Base-by-base conservation (phyloP, 2,888 invertebrate species). In the Lumbricus terrestris region DNA sequence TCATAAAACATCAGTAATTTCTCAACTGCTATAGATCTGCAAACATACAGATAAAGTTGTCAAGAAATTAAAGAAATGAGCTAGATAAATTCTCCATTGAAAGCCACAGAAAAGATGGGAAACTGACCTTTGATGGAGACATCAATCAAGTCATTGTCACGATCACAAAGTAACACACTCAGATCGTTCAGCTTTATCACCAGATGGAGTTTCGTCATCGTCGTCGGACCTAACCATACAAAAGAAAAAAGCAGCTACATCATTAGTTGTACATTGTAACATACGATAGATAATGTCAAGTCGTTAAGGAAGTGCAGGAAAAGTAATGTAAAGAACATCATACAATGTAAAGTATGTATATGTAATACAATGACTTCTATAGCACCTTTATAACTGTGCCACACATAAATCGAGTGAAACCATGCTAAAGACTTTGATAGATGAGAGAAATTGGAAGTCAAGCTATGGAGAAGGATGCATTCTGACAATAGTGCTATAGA, bases 71-170 rank as follows among this genome's bases (percentile, higher is more conserved):
- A 85, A 6, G 2, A 34, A 85, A 18, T 13, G 37, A n/a, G 37
- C 23, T 85, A n/a, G 29, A 23, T 37, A 35, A 35, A 34, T 35
- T 15, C 35, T 34, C 18, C 15, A 15, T 18, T 18, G 34, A 85
- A 85, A 85, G 0, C 88, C 5, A 11, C 3, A 85, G 8, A 20
- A 33, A 0, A 3, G 29, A 88, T 38, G 2, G n/a, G 34, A 69
- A n/a, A 23, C n/a, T 54, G 90, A 94, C 95, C 95, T 93, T 93
- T 93, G 35, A 97, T 95, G 89, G 96, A 96, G 29, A 97, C 94
- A 93, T 97, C 96, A 83, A 97, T 95, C 91, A 97, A 96, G 91
- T 97, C 96, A 90, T 96, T 96, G 93, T 97, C 97, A 34, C 96
- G 96, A 94, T 97, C 97, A 92, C 97, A 97, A 38, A 97, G 95